Conservation (phyloP, 2,797 vertebrate genomes). For the Hydrocynus forskahlii region DNA sequence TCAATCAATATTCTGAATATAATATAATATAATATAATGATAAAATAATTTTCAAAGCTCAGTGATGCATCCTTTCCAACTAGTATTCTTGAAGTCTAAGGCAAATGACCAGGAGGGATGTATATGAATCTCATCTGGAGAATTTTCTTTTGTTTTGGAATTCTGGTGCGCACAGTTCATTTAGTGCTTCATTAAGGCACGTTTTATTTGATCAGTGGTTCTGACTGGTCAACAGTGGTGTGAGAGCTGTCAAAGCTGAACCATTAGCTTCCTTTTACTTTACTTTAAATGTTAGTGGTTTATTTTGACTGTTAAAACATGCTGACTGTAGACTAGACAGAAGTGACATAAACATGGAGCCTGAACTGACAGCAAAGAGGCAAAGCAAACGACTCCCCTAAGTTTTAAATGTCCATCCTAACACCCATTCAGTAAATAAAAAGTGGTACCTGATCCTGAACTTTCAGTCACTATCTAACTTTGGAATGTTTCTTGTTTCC, state of each 20-base stretch:
- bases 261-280: background rate
- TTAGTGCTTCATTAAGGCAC: background rate
- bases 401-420: too few species aligned
- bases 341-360: slow-evolving; percentile 3
- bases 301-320: background rate
- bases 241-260: background rate
- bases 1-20: too few species aligned
- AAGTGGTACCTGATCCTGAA: background rate
- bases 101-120: background rate
- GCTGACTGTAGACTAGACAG: background rate
- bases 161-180: background rate
- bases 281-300: background rate
- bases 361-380: background rate
- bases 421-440: background rate
- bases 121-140: background rate
- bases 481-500: too few species aligned
- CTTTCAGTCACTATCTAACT: background rate
- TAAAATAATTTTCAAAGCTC: too few species aligned
- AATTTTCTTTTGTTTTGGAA: background rate
- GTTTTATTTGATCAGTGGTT: too few species aligned
- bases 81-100: background rate
- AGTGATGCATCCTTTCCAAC: too few species aligned
- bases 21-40: too few species aligned
- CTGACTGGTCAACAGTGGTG: too few species aligned
- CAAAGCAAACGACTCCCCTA: background rate